Evolutionary conservation across 2,113 vertebrate species (phyloP).

Genomic region (Piaya cayana): DNA sequence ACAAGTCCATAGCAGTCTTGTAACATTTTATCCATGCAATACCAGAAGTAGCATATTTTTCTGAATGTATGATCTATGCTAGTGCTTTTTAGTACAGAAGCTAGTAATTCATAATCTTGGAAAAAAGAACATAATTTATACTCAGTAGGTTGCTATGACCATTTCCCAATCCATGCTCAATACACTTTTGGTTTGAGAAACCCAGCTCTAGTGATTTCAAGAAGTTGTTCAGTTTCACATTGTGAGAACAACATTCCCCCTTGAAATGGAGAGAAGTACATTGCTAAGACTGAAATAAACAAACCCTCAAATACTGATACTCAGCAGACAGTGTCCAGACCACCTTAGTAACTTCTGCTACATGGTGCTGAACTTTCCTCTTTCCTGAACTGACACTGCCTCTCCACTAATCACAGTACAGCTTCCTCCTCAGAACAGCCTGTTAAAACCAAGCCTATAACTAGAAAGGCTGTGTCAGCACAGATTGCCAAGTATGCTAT

Average conservation of each 20-base stretch:
- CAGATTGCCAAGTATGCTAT: neutral
- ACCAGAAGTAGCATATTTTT: neutral
- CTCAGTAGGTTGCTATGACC: neutral
- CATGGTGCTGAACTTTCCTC: neutral
- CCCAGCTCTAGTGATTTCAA: accelerated
- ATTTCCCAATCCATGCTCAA: neutral
- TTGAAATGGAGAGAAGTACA: neutral
- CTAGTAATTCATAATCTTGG: neutral
- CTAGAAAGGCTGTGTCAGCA: neutral
- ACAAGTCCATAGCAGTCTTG: neutral
- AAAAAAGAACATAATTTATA: neutral
- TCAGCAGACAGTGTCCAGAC: neutral
- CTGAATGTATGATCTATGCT: neutral
- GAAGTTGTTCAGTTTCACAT: neutral
- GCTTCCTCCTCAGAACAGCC: accelerated
- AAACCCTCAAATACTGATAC: neutral
- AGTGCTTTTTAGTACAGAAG: neutral
- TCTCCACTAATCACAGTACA: neutral
- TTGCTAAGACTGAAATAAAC: neutral
- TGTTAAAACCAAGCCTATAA: neutral
- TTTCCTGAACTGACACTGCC: neutral
- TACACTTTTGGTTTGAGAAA: neutral
- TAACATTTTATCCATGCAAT: neutral
- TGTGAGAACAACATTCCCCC: neutral
- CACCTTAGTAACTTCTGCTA: neutral